Evolutionary conservation across 2,797 vertebrate species (phyloP), one percentile per base, ranked within the genome.

Genomic region (Pangasius mekongensis): DNA sequence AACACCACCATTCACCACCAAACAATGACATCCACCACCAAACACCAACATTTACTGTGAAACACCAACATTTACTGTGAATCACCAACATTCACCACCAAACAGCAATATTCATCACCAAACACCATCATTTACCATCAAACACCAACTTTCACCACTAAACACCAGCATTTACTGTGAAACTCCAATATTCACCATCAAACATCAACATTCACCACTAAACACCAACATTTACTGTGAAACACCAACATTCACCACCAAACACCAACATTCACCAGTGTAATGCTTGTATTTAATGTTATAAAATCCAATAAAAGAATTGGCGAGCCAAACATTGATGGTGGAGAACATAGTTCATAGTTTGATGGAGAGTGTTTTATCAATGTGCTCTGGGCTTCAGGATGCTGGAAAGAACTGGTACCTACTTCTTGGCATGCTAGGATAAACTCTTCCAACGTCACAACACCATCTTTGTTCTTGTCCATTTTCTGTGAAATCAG

Each of bases 391-490:
- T 86, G 73, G 13, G 52, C 39, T 64, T 39, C 60, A 18, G 9
- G 13, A 85, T 56, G 20, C 64, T 73, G 30, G 36, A 10, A 22
- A 54, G 22, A 43, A 24, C 67, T 49, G 60, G 30, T 74, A 91
- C 96, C 91, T 95, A 99, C 98, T 97, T 99, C 98, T 92, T 99
- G 98, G 91, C 98, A 99, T 0, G 98, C 98, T 87, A 99, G 93
- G 89, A 99, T 93, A 93, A 99, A 99, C 94, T 99, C 98, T 87
- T 99, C 98, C 92, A 99, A 93, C 90, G 98, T 99, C 93, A 99
- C 98, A 85, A 99, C 97, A 74, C 98, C 98, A 85, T 99, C 98
- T 96, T 98, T 99, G 95, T 99, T 99, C 96, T 99, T 99, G 94
- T 99, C 98, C 98, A 99, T 99, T 97, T 99, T 99, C 98, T 99